Evolutionary conservation across 2,888 invertebrate genomes (phyloP), one percentile per base, ranked within the genome.

Genomic region (Drosophila percnosoma): DNA sequence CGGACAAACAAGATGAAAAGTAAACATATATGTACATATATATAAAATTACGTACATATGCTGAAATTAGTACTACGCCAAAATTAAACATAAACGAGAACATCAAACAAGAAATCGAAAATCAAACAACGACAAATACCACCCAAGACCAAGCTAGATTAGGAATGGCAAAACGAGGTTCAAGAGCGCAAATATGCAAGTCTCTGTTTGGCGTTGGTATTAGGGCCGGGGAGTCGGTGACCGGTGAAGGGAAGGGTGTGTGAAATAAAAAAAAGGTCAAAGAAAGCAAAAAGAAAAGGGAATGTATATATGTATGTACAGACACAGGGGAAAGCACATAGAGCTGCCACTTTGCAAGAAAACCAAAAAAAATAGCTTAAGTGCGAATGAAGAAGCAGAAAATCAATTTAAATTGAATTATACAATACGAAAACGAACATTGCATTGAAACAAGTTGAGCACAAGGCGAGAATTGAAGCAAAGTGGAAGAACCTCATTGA

Each of bases 371-470:
- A 48, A 52, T 67, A 64, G 33, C 61, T 73, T 36, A 45, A 52
- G 62, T 57, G 57, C 42, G 38, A 27, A 42, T 53, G 53, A 73
- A 66, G 58, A 60, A 67, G 53, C 59, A 45, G 62, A 82, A 85
- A 86, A 86, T 88, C 82, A 86, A 88, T 86, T 86, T 86, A 80
- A 85, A 87, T 82, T 87, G 72, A 85, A 85, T 85, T 81, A 87
- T 77, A 87, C 80, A 83, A 78, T 74, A 60, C 79, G 76, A 76
- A 65, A 64, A 63, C 63, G 73, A 63, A 69, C 24, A 5, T 70
- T 78, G 82, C 69, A 75, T 60, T 65, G 49, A 65, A 71, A 65
- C 57, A 68, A 80, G 75, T 69, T 71, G 81, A 66, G 64, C 54
- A 71, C 52, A 75, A 76, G 58, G 63, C 66, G 51, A 65, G 58